phyloP scores from a whole-genome alignment of 2,888 invertebrate genomes.

The Drosophila neonasuta region DNA sequence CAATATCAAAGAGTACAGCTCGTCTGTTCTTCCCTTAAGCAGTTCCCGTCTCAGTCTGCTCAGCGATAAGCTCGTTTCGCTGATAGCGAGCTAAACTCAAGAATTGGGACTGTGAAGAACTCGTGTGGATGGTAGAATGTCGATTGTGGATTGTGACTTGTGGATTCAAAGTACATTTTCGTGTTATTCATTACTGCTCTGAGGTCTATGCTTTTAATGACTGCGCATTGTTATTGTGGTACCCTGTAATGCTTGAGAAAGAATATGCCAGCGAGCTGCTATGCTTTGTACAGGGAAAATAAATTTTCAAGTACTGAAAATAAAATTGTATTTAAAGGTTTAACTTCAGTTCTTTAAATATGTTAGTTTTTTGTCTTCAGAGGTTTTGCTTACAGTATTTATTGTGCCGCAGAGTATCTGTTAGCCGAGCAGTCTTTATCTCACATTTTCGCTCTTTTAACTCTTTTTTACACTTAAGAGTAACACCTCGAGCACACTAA shows the following conservation, averaged over 20 bases:
- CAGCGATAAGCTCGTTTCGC: slow-evolving; percentile 8
- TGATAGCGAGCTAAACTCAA: background rate
- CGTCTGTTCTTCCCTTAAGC: background rate
- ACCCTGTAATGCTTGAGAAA: background rate
- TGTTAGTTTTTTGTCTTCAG: too few relatives aligned
- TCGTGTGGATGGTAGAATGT: background rate
- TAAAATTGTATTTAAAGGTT: too few relatives aligned
- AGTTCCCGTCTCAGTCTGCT: slow-evolving; percentile 1
- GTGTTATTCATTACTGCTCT: background rate
- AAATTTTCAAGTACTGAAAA: slow-evolving; percentile 3
- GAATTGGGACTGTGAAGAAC: background rate
- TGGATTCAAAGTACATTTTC: background rate
- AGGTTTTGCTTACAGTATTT: background rate
- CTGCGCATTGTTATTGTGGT: background rate
- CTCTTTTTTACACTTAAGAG: background rate
- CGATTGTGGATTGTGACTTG: background rate
- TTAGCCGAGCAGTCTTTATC: too few relatives aligned
- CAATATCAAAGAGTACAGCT: slow-evolving; percentile 1
- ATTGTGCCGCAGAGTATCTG: background rate
- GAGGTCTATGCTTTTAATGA: background rate
- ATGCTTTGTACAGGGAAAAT: background rate
- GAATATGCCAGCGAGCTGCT: background rate
- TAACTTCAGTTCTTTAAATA: too few relatives aligned
- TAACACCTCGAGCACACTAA: background rate
- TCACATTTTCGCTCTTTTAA: too few relatives aligned